Conservation (phyloP, 2,888 invertebrate genomes). For the Amblyjoppa proteus region DNA sequence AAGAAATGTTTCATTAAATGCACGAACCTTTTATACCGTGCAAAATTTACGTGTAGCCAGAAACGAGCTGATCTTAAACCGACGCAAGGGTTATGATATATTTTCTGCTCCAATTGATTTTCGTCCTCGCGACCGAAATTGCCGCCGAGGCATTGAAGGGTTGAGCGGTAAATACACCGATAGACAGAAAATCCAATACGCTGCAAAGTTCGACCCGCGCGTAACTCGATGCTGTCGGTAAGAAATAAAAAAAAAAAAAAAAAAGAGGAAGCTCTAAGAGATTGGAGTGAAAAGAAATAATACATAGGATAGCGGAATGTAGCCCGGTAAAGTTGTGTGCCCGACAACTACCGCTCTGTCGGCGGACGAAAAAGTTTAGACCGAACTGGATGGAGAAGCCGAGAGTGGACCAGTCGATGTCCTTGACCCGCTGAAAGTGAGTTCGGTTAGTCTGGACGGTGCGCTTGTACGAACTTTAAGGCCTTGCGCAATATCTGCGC, state of each 20-base stretch:
- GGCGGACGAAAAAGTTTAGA: constrained; percentile 61
- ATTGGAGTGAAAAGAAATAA: constrained; percentile 24
- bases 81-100: background rate
- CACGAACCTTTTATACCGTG: too few species aligned
- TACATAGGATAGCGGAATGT: background rate
- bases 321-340: constrained; percentile 6
- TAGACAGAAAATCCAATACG: constrained; percentile 8
- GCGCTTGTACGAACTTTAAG: constrained; percentile 59
- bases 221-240: background rate
- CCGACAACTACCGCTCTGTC: constrained; percentile 14
- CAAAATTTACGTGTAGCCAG: background rate
- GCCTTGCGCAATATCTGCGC: constrained; percentile 64
- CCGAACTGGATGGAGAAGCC: constrained; percentile 51
- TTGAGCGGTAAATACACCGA: background rate
- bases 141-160: background rate
- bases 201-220: background rate
- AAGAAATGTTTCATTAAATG: background rate
- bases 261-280: constrained; percentile 1
- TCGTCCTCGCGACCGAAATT: background rate
- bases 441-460: constrained; percentile 71
- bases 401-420: constrained; percentile 73
- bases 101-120: background rate
- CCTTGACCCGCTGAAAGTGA: constrained; percentile 82
- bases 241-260: background rate
- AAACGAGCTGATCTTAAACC: background rate